Evolutionary conservation across 2,113 vertebrate genomes (phyloP).

Genomic region (Vulpes vulpes): DNA sequence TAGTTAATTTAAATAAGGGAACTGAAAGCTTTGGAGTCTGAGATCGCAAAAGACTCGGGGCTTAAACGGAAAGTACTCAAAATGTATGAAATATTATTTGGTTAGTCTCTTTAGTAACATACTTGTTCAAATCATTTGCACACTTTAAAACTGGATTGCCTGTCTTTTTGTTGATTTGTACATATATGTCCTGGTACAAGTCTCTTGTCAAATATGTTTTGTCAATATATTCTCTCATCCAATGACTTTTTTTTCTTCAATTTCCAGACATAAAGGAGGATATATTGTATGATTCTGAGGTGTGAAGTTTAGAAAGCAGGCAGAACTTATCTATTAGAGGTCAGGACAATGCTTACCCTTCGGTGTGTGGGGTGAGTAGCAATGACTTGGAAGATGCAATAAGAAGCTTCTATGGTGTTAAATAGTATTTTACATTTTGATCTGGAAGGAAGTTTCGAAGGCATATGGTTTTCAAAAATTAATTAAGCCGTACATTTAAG

Average conservation of each 20-base stretch:
- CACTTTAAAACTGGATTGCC: background rate
- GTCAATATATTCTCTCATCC: background rate
- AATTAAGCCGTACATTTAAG: background rate
- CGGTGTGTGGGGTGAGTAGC: background rate
- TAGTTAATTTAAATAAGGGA: background rate
- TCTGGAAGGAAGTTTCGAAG: background rate
- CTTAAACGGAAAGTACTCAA: background rate
- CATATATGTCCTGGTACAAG: background rate
- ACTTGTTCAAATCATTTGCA: background rate
- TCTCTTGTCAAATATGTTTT: background rate
- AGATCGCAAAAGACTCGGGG: background rate
- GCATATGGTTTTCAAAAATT: background rate
- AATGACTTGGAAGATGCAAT: background rate
- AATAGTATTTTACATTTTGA: background rate
- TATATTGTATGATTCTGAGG: background rate
- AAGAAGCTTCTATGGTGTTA: background rate
- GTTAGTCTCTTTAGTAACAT: background rate
- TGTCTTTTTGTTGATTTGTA: background rate
- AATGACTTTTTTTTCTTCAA: background rate
- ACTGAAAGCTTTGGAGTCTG: background rate
- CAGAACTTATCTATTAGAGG: background rate
- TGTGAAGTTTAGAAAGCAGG: background rate
- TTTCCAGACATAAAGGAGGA: background rate
- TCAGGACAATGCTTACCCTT: background rate
- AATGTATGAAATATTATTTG: background rate